Base-by-base conservation (phyloP, 2,888 invertebrate genomes). In the Trachelus troglodyta region DNA sequence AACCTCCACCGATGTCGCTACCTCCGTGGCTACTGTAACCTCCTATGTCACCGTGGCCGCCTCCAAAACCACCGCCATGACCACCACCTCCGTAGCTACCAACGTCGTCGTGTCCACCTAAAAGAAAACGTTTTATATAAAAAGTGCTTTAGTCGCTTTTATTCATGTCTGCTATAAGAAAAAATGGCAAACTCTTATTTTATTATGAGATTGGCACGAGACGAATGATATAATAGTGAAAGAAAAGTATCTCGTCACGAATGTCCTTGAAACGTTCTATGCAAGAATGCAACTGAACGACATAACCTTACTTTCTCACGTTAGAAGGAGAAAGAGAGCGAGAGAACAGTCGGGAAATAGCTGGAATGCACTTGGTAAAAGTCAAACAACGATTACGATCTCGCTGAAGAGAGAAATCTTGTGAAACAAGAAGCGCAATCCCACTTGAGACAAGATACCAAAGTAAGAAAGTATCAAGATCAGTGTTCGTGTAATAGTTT, bases 31-130 rank as follows among this genome's bases (percentile, higher is more conserved):
- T 76, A 74, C 69, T 68, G 34, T 69, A 75, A 69, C 56, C 68
- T 15, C 75, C 34, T 73, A 56, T 15, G n/a, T 75, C 78, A 74
- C 37, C 23, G 0, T 74, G 34, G 74, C 74, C 23, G 0, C 34
- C n/a, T 35, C 74, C 75, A 56, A 35, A 33, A 11, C n/a, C 74
- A 74, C 74, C 74, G 33, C 71, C 33, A 78, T 76, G 33, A 79
- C 78, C 75, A 77, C 77, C 73, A 68, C 77, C 68, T 77, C 77
- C 79, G 68, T 37, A 30, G 11, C 80, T 68, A 12, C 78, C 75
- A 35, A 35, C 69, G 31, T 74, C 74, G 6, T 75, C 79, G 68
- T 77, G 1, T 75, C 76, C 74, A 31, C 76, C 79, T 71, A 31
- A 71, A 71, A 71, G 23, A 56, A 23, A 56, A 23, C 6, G 40